Conservation (phyloP, 2,797 vertebrate species). For the Melanitta fusca region DNA sequence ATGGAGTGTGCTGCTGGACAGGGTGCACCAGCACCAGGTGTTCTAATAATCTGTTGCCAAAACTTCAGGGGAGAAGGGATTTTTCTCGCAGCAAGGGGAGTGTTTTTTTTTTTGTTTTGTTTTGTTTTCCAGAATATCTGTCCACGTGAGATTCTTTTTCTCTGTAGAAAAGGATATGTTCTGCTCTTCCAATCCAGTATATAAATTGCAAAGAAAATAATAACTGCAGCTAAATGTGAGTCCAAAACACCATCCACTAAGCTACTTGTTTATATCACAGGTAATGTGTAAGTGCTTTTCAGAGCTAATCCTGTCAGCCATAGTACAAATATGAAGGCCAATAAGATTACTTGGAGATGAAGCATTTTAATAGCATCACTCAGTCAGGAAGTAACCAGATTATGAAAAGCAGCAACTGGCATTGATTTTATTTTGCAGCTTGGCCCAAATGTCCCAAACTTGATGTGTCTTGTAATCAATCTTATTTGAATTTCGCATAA, state of each 20-base stretch:
- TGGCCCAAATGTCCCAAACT: slow-evolving; percentile 6
- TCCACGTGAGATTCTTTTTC: background rate
- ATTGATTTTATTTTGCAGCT: slow-evolving; percentile 55
- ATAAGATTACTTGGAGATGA: slow-evolving; percentile 23
- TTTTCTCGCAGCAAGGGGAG: background rate
- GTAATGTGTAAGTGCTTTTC: slow-evolving; percentile 47
- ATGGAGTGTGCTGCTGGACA: background rate
- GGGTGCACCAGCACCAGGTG: background rate
- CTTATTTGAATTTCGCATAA: slow-evolving; percentile 26
- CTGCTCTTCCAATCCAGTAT: background rate
- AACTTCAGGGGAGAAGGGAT: background rate
- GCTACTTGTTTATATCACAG: slow-evolving; percentile 49
- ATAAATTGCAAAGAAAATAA: slow-evolving; percentile 21
- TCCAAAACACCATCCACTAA: slow-evolving; percentile 3
- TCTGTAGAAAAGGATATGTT: background rate
- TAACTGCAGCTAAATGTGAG: background rate
- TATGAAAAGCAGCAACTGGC: slow-evolving; percentile 36
- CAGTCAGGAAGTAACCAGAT: slow-evolving; percentile 61
- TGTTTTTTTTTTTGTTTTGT: background rate
- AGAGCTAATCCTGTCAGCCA: slow-evolving; percentile 47
- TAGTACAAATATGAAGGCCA: slow-evolving; percentile 19
- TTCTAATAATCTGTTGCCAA: background rate
- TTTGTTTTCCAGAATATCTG: background rate
- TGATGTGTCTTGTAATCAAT: slow-evolving; percentile 39
- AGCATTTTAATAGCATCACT: slow-evolving; percentile 56